Evolutionary conservation across 2,888 invertebrate genomes (phyloP), one percentile per base, ranked within the genome.

Genomic region (Trachelus iudaicus): DNA sequence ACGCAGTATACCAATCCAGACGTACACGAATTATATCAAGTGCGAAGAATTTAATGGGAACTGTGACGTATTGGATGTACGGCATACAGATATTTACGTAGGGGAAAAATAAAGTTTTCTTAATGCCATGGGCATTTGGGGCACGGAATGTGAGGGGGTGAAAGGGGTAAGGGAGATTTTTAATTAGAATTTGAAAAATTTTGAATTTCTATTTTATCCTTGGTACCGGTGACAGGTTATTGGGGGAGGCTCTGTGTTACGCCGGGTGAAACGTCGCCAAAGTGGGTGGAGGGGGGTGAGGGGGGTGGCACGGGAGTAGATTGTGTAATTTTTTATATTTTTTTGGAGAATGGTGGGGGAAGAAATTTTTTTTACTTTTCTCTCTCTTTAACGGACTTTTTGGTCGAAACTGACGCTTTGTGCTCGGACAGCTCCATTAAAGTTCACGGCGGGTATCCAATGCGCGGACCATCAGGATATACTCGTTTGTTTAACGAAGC

Each of bases 351-450:
- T 6, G 23, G 9, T 56, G 56, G 56, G 56, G 23, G 1, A 9
- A 23, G 15, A 56, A 56, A 23, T 6, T 23, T 56, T 40, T 23
- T 15, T 40, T 56, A 56, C 2, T 23, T 40, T 1, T 40, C 2
- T 40, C 23, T 23, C 23, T 56, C 56, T 56, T 56, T 56, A 23
- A 23, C 2, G 56, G 1, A 23, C 23, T 37, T 37, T 37, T 37
- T 37, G 1, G 4, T 37, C 37, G 13, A 15, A 37, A 4, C 37
- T 23, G 23, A 56, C 56, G 56, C 40, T 71, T 30, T 33, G 3
- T 33, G 15, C 23, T 74, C 81, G 81, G 87, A 87, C 87, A 87
- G 87, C 86, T 87, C 86, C 86, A 87, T 87, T 87, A 87, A 85
- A 84, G 85, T 81, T 83, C 87, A 81, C 87, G 83, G 83, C 87